A percentile compares a stretch with the other conserved stretches of the same genome.
phyloP scores from a whole-genome alignment of 2,888 invertebrate species.

The Drosophila trichaetosa region DNA sequence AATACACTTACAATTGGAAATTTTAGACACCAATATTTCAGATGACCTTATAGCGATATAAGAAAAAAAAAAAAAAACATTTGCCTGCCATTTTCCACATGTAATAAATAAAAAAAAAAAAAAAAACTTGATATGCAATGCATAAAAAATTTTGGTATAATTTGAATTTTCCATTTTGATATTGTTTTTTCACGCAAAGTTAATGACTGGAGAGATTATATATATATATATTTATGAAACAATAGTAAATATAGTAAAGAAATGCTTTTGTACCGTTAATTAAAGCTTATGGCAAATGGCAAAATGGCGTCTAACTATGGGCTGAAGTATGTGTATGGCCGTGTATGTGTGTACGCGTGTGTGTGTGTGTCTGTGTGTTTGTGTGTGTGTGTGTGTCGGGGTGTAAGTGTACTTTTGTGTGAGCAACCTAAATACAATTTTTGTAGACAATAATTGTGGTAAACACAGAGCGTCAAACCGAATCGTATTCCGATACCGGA shows the following conservation, averaged over 20 bases:
- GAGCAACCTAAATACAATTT: slow-evolving; percentile 42
- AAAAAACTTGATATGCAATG: slow-evolving; percentile 47
- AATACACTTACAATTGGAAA: not conserved
- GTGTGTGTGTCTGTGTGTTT: slow-evolving; percentile 38
- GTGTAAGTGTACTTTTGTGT: slow-evolving; percentile 30
- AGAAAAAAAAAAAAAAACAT: slow-evolving; percentile 4
- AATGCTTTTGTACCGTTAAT: slow-evolving; percentile 52
- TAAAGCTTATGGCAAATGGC: slow-evolving; percentile 66
- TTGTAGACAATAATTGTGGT: slow-evolving; percentile 28
- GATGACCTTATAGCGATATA: slow-evolving; percentile 50
- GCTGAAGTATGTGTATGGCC: slow-evolving; percentile 15
- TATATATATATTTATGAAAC: slow-evolving; percentile 39
- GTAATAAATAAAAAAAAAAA: slow-evolving; percentile 30
- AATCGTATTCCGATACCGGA: not conserved
- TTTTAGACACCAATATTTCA: slow-evolving; percentile 45
- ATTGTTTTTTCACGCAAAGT: slow-evolving; percentile 71
- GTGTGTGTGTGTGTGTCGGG: slow-evolving; percentile 33
- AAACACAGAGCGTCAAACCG: slow-evolving; percentile 29
- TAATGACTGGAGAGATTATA: slow-evolving; percentile 83
- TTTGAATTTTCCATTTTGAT: slow-evolving; percentile 55
- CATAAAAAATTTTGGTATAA: slow-evolving; percentile 68
- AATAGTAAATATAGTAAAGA: slow-evolving; percentile 52
- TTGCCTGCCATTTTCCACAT: slow-evolving; percentile 18
- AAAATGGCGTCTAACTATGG: slow-evolving; percentile 41
- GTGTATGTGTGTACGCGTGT: slow-evolving; percentile 19